Evolutionary conservation across 2,888 invertebrate species (phyloP).

Genomic region (Smittia aterrima): DNA sequence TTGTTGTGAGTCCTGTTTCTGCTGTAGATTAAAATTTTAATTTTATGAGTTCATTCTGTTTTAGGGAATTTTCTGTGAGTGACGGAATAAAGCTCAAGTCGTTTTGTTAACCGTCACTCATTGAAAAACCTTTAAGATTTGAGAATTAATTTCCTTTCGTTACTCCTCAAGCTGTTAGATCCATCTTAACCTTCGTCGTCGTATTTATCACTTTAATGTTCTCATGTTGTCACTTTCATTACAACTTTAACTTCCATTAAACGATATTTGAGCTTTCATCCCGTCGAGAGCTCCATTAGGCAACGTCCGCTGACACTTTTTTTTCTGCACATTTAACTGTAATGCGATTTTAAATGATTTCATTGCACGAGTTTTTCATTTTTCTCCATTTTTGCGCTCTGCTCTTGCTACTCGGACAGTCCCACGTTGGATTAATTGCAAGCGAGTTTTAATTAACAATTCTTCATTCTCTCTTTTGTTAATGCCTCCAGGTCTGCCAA

Average conservation of each 20-base stretch:
- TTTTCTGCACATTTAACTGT: neutral
- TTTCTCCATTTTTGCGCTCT: no score
- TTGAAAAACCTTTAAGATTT: no score
- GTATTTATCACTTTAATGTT: no score
- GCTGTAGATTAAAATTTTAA: slow-evolving; percentile 15
- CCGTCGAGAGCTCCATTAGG: no score
- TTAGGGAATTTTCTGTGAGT: slow-evolving; percentile 32
- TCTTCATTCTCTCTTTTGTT: neutral
- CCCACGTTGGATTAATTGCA: no score
- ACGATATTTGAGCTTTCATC: no score
- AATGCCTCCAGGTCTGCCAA: slow-evolving; percentile 48
- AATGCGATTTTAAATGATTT: slow-evolving; percentile 1
- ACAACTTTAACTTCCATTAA: no score
- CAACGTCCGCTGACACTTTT: no score
- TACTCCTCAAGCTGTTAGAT: slow-evolving; percentile 40
- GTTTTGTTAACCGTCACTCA: no score
- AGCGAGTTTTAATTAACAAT: neutral
- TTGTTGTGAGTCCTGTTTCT: slow-evolving; percentile 44
- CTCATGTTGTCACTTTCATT: no score
- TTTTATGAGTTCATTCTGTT: neutral
- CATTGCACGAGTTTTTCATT: neutral
- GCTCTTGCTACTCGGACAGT: no score
- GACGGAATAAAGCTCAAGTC: no score
- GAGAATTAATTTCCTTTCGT: slow-evolving; percentile 38
- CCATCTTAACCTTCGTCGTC: neutral